Percentiles rank a stretch among this genome's conserved stretches.
Conservation (phyloP, 2,888 invertebrate genomes). For the Leucophenga maculata region DNA sequence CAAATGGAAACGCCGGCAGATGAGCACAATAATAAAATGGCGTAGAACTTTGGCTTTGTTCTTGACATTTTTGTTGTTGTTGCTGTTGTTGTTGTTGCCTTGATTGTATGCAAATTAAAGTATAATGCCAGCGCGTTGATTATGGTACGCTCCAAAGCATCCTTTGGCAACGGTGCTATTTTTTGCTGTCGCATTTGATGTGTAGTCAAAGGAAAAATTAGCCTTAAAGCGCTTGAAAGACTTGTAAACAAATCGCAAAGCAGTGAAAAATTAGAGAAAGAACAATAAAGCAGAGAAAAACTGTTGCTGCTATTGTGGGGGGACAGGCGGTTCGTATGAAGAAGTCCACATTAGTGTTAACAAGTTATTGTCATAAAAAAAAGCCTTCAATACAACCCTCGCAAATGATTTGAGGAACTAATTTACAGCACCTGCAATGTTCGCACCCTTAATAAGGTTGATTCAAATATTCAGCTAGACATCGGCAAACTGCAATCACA, state of each 20-base stretch:
- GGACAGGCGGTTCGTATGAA: too few species aligned
- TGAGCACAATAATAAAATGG: neutral
- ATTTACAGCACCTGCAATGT: too few species aligned
- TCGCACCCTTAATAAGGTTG: too few species aligned
- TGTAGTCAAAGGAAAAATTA: conserved; percentile 5
- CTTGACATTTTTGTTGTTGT: conserved; percentile 11
- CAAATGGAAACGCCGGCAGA: conserved; percentile 1
- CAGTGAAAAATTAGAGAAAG: neutral
- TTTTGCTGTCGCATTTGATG: neutral
- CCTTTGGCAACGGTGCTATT: neutral
- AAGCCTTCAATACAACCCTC: too few species aligned
- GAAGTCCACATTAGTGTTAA: too few species aligned
- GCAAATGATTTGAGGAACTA: too few species aligned
- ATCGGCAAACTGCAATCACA: too few species aligned
- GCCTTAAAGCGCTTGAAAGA: neutral
- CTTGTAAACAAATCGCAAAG: neutral
- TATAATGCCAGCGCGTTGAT: conserved; percentile 42
- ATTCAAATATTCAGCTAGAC: too few species aligned
- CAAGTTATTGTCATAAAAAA: too few species aligned
- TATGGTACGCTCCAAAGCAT: conserved; percentile 26
- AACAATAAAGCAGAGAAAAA: too few species aligned
- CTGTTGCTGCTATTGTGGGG: too few species aligned
- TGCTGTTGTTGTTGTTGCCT: conserved; percentile 27
- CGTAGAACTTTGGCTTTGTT: conserved; percentile 13
- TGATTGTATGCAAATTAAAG: conserved; percentile 64